phyloP scores from a whole-genome alignment of 2,797 vertebrate species.

The Hydrolagus colliei region DNA sequence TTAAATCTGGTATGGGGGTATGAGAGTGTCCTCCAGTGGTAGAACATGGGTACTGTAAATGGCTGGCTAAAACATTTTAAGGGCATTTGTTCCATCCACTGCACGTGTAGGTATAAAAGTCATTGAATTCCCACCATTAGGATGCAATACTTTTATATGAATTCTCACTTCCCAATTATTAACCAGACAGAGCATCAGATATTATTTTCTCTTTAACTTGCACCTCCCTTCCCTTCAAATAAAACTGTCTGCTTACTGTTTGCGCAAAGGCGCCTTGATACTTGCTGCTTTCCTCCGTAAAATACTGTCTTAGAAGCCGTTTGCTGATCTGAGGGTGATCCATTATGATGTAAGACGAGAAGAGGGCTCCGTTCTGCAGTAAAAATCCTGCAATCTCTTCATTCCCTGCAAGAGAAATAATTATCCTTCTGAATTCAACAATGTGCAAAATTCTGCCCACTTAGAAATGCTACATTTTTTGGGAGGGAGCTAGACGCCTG shows the following conservation, averaged over 20 bases:
- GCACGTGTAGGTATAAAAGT: too few relatives aligned
- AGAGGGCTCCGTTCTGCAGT: constrained; percentile 76
- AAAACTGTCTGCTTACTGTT: constrained; percentile 48
- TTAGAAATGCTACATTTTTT: too few relatives aligned
- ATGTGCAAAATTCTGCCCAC: too few relatives aligned
- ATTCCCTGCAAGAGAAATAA: constrained; percentile 61
- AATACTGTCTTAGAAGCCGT: constrained; percentile 67
- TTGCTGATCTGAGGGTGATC: constrained; percentile 78
- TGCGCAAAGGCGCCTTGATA: constrained; percentile 44
- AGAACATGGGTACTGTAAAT: background rate
- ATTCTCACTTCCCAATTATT: background rate
- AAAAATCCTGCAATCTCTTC: constrained; percentile 78
- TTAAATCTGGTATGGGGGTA: too few relatives aligned
- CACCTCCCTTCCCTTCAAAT: constrained; percentile 2
- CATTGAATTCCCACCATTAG: too few relatives aligned
- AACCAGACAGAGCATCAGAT: background rate
- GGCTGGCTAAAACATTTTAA: background rate
- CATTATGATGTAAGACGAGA: constrained; percentile 87
- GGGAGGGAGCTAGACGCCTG: too few relatives aligned
- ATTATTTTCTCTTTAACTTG: background rate
- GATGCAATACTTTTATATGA: too few relatives aligned
- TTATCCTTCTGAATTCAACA: background rate
- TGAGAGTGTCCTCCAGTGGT: background rate
- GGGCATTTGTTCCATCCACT: too few relatives aligned
- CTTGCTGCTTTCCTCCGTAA: constrained; percentile 51